These are phyloP conservation scores for Drosophila rubida DNA, from an alignment of 2,888 invertebrate genomes.

Conservation along the genomic window DNA sequence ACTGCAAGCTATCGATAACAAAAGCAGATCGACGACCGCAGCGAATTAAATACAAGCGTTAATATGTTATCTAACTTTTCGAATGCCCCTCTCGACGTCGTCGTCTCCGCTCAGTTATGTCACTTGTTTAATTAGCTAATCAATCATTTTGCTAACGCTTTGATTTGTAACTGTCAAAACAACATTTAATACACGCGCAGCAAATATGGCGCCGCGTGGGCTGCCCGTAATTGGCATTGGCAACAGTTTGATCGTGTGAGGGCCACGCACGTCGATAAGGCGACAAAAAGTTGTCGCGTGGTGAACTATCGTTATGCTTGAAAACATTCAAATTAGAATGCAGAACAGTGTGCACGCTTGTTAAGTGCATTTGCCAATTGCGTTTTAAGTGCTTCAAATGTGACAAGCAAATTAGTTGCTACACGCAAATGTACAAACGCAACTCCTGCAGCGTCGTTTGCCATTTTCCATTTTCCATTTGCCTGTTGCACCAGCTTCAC, in stretches of 20 bases:
- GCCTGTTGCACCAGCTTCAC: slow-evolving; percentile 26
- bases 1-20: not conserved
- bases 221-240: not conserved
- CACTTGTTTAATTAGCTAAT: slow-evolving; percentile 2
- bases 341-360: slow-evolving; percentile 18
- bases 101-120: not conserved
- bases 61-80: not conserved
- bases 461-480: slow-evolving; percentile 3
- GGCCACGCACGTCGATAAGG: not conserved
- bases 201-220: not conserved
- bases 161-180: slow-evolving; percentile 2
- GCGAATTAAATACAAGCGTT: not conserved
- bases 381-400: slow-evolving; percentile 33
- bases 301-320: not conserved
- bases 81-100: not conserved
- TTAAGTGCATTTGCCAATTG: slow-evolving; percentile 31
- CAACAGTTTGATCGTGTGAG: slow-evolving; percentile 4
- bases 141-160: slow-evolving; percentile 1
- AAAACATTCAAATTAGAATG: slow-evolving; percentile 1
- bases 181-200: not conserved
- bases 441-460: slow-evolving; percentile 5
- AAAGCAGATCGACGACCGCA: not conserved
- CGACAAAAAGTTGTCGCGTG: slow-evolving; percentile 15
- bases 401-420: slow-evolving; percentile 20
- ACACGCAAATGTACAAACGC: slow-evolving; percentile 21